Evolutionary conservation across 2,113 vertebrate genomes (phyloP).

Genomic region (Paralichthys olivaceus): DNA sequence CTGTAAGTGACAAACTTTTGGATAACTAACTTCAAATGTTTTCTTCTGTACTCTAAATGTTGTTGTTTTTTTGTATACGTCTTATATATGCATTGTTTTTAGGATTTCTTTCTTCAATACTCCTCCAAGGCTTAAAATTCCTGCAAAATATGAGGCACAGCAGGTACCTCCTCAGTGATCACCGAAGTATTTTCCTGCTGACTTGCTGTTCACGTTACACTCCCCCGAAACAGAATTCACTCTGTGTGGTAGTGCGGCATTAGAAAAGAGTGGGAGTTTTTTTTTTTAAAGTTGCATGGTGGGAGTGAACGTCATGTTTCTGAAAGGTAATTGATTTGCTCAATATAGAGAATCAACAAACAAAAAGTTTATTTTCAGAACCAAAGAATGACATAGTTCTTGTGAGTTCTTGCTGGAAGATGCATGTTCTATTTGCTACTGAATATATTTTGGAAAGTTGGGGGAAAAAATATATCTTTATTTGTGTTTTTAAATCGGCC

Average conservation of each 20-base stretch:
- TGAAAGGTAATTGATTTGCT: neutral
- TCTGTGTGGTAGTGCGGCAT: constrained; percentile 27
- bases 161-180: constrained; percentile 57
- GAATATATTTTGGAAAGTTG: neutral
- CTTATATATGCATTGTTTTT: constrained; percentile 21
- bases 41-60: neutral
- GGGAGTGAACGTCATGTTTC: neutral
- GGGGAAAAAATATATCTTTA: too few species aligned
- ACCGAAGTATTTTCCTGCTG: constrained; percentile 67
- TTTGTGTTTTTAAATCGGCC: too few species aligned
- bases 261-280: constrained; percentile 18
- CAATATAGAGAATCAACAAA: neutral
- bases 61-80: neutral
- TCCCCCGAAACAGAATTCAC: constrained; percentile 28
- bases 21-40: neutral
- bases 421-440: neutral
- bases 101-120: constrained; percentile 29
- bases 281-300: neutral
- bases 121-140: constrained; percentile 71
- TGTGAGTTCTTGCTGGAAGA: neutral
- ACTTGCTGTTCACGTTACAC: constrained; percentile 56
- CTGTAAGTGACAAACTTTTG: constrained; percentile 29
- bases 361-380: neutral
- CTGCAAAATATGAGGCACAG: constrained; percentile 65
- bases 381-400: neutral